Evolutionary conservation across 2,797 vertebrate species (phyloP), one percentile per base, ranked within the genome.

Genomic region (Melanotaenia boesemani): DNA sequence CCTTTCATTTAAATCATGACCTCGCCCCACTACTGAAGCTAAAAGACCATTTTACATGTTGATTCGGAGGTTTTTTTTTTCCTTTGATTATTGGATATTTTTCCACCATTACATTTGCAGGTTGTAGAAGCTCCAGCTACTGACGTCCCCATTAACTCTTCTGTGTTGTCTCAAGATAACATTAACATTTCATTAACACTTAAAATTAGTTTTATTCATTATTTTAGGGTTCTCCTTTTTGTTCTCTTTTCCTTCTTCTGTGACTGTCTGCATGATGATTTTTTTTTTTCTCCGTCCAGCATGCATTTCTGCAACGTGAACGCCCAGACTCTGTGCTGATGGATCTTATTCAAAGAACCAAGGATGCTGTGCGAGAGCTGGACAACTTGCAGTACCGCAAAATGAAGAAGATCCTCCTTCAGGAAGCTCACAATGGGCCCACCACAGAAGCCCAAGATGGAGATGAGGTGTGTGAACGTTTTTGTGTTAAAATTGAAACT

Each of bases 311-410:
- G 89, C 95, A 97, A 92, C 96, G 97, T 77, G 97, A 97, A 79
- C 96, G 98, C 66, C 97, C 97, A 0, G 97, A 97, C 87, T 97
- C 98, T 7, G 98, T 99, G 89, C 95, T 99, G 89, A 97, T 97
- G 94, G 98, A 99, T 92, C 95, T 99, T 64, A 99, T 99, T 86
- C 96, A 97, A 92, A 96, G 98, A 89, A 99, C 98, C 84, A 99
- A 99, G 92, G 97, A 99, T 84, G 98, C 98, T 0, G 97, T 98
- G 68, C 91, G 97, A 75, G 97, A 98, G 86, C 91, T 98, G 65
- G 97, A 98, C 89, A 98, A 98, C 88, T 87, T 98, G 81, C 97
- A 98, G 88, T 98, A 98, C 84, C 95, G 96, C 39, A 98, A 98
- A 88, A 97, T 98, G 97, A 98, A 98, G 94, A 98, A 97, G 92